Base-by-base conservation (phyloP, 2,888 invertebrate genomes). In the Oasisia sp. region DNA sequence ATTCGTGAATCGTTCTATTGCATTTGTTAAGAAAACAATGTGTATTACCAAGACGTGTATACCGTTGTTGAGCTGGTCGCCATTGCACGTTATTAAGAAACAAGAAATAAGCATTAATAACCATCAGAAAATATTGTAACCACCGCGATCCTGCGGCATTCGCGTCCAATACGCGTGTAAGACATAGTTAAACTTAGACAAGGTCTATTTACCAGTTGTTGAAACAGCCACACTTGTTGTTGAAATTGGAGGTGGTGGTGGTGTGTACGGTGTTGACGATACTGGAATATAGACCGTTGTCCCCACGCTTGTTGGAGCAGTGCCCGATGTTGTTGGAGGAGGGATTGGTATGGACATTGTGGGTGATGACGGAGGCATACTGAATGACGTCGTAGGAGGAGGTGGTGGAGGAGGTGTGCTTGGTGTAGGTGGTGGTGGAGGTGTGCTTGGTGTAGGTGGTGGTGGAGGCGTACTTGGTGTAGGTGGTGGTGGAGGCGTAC, bases 371-470 rank as follows among this genome's bases (percentile, higher is more conserved):
- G 90, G 32, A 19, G 44, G 32, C 32, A 32, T 90, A 45, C 38
- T 90, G 14, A 50, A 50, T 50, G 50, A 50, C 12, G 50, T 12
- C 32, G 90, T 32, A 19, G 44, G 8, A 90, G 90, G 32, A 32
- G 90, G 32, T 90, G 38, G 32, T 32, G 38, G 32, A 90, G 90
- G 11, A 32, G 90, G 90, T 90, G 90, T 90, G 19, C 38, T 90
- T 90, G 90, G n/a, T 19, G 44, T 90, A 3, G 90, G 32, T 90
- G 90, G 32, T 90, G 90, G 32, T 38, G 90, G 90, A 90, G 38
- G 90, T 0, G 32, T 90, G 44, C 90, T 90, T 90, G 90, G 12
- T 0, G 90, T 90, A 1, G 4, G 32, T 38, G 90, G 44, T 38
- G 44, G 19, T 90, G 4, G 32, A 32, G 90, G 14, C 0, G 89